A percentile compares a stretch with the other conserved stretches of the same genome.
Evolutionary conservation across 2,797 vertebrate genomes (phyloP).

Genomic region (Myoxocephalus aenaeus): DNA sequence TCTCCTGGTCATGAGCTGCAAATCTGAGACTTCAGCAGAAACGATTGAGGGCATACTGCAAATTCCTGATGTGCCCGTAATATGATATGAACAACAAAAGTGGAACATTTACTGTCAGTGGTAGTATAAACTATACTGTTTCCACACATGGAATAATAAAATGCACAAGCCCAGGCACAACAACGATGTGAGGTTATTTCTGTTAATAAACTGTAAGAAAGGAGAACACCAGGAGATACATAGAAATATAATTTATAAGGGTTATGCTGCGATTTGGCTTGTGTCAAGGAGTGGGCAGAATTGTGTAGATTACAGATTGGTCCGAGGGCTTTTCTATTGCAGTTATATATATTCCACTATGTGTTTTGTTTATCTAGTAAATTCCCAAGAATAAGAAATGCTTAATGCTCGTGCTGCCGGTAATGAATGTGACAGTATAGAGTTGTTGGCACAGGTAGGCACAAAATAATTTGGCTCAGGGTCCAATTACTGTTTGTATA

Average conservation of each 20-base stretch:
- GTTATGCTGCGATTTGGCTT: not conserved
- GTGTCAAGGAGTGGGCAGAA: not conserved
- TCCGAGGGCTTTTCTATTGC: slow-evolving; percentile 19
- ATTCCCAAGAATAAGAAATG: slow-evolving; percentile 31
- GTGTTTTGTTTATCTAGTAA: slow-evolving; percentile 45
- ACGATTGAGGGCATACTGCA: slow-evolving; percentile 31
- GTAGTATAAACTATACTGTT: slow-evolving; percentile 12
- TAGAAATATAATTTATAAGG: not conserved
- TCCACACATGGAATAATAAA: slow-evolving; percentile 6
- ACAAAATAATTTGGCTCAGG: not conserved
- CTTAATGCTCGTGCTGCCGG: slow-evolving; percentile 38
- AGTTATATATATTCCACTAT: slow-evolving; percentile 36
- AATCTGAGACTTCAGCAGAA: slow-evolving; percentile 57
- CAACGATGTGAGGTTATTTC: not conserved
- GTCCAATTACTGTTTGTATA: slow-evolving; percentile 47
- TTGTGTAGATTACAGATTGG: not conserved
- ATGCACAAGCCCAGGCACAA: not conserved
- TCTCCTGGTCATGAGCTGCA: slow-evolving; percentile 62
- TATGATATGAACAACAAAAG: slow-evolving; percentile 55
- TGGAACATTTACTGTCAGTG: slow-evolving; percentile 29
- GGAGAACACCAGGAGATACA: not conserved
- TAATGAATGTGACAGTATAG: slow-evolving; percentile 37
- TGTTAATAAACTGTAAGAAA: slow-evolving; percentile 20
- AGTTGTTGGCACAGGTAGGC: slow-evolving; percentile 21
- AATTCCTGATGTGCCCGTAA: slow-evolving; percentile 45